Base-by-base conservation (phyloP, 1,140 invertebrate genomes). In the Diabrotica undecimpunctata region DNA sequence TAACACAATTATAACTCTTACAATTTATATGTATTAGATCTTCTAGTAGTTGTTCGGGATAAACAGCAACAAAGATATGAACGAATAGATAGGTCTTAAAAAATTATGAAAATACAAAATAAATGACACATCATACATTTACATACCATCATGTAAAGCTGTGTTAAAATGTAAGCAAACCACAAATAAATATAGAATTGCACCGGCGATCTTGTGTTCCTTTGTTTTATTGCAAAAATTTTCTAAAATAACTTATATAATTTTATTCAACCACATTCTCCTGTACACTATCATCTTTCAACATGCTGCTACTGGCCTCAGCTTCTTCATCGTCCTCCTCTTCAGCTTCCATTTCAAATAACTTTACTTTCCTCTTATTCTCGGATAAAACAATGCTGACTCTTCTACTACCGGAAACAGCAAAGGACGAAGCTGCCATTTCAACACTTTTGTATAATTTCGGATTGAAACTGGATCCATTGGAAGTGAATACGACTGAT, bases 311-410 rank as follows among this genome's bases (percentile, higher is more conserved):
- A 8, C 84, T 83, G 71, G 78, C 76, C 38, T 75, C 78, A 4
- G 83, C 90, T 52, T 90, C 88, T 41, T 90, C 90, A 58, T 93
- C 90, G 38, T 94, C 90, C 68, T 96, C 95, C 6, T 92, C 91
- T 74, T 95, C 93, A 0, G 88, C 90, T 82, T 97, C 95, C 87
- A 95, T 96, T 78, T 97, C 93, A 74, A 93, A 92, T 41, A 96
- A 82, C 65, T 91, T 83, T 52, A 97, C 89, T 77, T 93, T 92
- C 61, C 91, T 84, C 65, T 83, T 81, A 70, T 86, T 92, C 72
- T 91, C 88, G 12, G 90, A 91, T 9, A 96, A 79, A 62, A 97
- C 86, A 54, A 94, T 91, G 8, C 93, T 89, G 25, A 97, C 92
- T 83, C 95, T 94, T 50, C 95, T 82, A 9, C 87, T 85, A 0